Evolutionary conservation across 2,888 invertebrate species (phyloP), one percentile per base, ranked within the genome.

Genomic region (Limnephilus auricula): DNA sequence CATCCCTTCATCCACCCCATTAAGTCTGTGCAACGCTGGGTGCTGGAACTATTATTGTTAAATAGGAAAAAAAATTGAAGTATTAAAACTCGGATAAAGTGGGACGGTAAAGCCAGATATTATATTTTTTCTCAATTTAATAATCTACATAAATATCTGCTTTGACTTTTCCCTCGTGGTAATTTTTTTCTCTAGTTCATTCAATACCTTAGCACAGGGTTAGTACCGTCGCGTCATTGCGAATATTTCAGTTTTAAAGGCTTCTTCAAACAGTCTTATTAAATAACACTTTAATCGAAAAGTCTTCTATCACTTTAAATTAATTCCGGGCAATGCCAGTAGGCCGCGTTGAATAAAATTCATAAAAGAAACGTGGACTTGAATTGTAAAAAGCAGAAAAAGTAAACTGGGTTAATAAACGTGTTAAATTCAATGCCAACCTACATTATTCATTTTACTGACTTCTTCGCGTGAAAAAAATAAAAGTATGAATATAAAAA

Each of bases 281-380:
- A 34, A 34, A 87, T 32, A 34, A 87, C 37, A n/a, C 79, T 40
- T 79, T n/a, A 79, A 89, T 34, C 79, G 89, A 31, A 6, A 79
- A 79, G 40, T 79, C 89, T 79, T 89, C 30, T 34, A 79, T 89
- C 79, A 40, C 79, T 89, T 79, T 89, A 37, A 89, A 89, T 89
- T 79, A 89, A 89, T 89, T 79, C 79, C 37, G 30, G 12, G 30
- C 40, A 85, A n/a, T 87, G 10, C 9, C n/a, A 25, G 65, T 37
- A 15, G 78, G 34, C 30, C 78, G 87, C 32, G 13, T 65, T 32
- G n/a, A 87, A 65, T 32, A 34, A 50, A 45, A n/a, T 15, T 32
- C 6, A 82, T n/a, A 82, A 82, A 82, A 34, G 25, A 82, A 34
- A 82, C 9, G 82, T 5, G 80, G n/a, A 84, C 40, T 85, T 85